Evolutionary conservation across 2,888 invertebrate genomes (phyloP).

Genomic region (Amphipyra tragopoginis): DNA sequence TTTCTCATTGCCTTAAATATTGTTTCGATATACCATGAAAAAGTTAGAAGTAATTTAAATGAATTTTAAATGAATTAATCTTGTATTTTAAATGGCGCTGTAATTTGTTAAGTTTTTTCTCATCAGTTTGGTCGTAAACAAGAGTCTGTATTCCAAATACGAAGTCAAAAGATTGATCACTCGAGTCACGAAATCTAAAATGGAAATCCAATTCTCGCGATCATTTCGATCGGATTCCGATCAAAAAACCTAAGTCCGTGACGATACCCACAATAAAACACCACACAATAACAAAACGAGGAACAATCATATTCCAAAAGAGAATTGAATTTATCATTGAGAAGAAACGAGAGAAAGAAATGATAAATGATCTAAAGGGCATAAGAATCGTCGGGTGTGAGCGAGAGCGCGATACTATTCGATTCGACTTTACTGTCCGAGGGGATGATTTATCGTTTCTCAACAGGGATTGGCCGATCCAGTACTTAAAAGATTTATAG

Average conservation of each 20-base stretch:
- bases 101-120: constrained; percentile 58
- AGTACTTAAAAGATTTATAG: constrained; percentile 89
- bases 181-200: constrained; percentile 82
- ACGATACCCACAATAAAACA: constrained; percentile 88
- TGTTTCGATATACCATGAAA: neutral
- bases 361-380: constrained; percentile 86
- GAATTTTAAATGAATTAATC: constrained; percentile 27
- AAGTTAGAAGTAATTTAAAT: constrained; percentile 18
- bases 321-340: constrained; percentile 90
- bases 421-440: constrained; percentile 83
- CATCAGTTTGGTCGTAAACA: constrained; percentile 57
- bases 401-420: constrained; percentile 76
- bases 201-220: constrained; percentile 89
- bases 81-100: constrained; percentile 39
- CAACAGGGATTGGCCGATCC: constrained; percentile 89
- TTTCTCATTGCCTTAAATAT: no score
- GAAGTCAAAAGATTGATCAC: constrained; percentile 82
- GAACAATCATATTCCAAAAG: constrained; percentile 89
- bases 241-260: constrained; percentile 87
- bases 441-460: constrained; percentile 89
- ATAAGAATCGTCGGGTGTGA: constrained; percentile 75
- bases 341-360: constrained; percentile 86
- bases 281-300: constrained; percentile 86
- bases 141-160: constrained; percentile 52
- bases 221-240: constrained; percentile 87